Conservation (phyloP, 2,888 invertebrate genomes). For the Apodemia hepburni region DNA sequence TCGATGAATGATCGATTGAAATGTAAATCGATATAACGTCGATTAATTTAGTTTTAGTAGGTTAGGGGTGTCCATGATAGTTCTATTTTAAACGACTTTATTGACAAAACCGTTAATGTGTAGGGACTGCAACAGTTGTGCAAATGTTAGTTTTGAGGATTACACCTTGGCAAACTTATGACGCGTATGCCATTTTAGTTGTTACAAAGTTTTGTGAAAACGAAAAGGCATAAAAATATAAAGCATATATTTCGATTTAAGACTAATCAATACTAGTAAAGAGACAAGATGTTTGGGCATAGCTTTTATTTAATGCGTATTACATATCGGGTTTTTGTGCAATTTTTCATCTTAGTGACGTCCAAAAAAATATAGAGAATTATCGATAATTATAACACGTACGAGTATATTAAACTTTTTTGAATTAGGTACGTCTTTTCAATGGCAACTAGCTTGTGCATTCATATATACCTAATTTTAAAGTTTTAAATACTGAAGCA, state of each 20-base stretch:
- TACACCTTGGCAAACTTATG: conserved; percentile 41
- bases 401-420: too few relatives aligned
- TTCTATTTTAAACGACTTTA: conserved; percentile 70
- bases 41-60: conserved; percentile 44
- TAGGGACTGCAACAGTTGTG: conserved; percentile 70
- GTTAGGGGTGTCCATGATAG: conserved; percentile 71
- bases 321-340: too few relatives aligned
- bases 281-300: background rate
- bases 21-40: conserved; percentile 7
- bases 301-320: too few relatives aligned
- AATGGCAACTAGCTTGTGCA: too few relatives aligned
- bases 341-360: too few relatives aligned
- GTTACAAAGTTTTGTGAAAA: background rate
- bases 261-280: background rate
- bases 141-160: conserved; percentile 62
- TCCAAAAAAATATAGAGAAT: too few relatives aligned
- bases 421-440: too few relatives aligned
- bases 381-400: too few relatives aligned
- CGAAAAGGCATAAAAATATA: background rate
- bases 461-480: too few relatives aligned
- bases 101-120: conserved; percentile 71
- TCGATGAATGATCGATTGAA: conserved; percentile 14
- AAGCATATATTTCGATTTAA: too few relatives aligned
- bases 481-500: too few relatives aligned
- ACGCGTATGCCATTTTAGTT: background rate